Conservation (phyloP, 2,113 vertebrate species). For the Colossoma macropomum region DNA sequence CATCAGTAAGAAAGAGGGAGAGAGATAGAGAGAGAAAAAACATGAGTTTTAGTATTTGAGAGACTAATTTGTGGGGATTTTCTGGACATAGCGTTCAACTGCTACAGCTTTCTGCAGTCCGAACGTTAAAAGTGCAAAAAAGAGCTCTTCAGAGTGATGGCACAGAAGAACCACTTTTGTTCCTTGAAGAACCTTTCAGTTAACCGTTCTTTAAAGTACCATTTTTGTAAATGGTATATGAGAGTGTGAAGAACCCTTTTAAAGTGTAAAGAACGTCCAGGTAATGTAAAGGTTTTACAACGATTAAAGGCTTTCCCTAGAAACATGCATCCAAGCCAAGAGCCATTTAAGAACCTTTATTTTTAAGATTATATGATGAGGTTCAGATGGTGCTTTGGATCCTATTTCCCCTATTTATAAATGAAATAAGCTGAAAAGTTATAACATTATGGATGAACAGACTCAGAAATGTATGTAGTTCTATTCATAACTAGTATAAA, state of each 20-base stretch:
- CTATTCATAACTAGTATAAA: constrained; percentile 20
- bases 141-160: too few species aligned
- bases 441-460: not conserved
- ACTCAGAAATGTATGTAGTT: not conserved
- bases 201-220: not conserved
- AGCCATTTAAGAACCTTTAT: not conserved
- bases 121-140: not conserved
- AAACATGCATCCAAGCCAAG: not conserved
- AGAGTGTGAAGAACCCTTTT: not conserved
- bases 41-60: too few species aligned
- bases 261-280: not conserved
- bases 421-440: not conserved
- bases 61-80: not conserved
- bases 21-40: not conserved
- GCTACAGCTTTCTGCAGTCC: not conserved
- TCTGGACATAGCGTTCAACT: not conserved
- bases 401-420: not conserved
- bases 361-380: not conserved
- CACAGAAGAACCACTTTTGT: not conserved
- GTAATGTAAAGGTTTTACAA: not conserved
- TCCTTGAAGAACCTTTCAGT: not conserved
- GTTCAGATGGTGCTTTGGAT: not conserved
- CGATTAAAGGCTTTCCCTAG: not conserved
- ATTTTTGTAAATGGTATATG: not conserved
- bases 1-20: not conserved